Conservation (phyloP, 1,140 invertebrate genomes). For the Anastatus disparis region DNA sequence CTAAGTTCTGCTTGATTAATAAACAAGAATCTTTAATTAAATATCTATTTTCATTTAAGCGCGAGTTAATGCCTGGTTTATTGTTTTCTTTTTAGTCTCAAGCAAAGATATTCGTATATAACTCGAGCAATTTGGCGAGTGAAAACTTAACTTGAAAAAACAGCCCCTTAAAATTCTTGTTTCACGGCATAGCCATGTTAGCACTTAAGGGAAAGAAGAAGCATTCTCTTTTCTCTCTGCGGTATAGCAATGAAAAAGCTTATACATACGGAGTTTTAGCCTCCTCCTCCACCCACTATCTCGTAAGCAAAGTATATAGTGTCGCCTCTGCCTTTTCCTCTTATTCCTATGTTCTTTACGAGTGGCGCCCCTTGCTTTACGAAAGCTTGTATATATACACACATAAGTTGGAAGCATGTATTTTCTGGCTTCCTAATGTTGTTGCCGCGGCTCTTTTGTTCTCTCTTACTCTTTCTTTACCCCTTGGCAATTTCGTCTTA, state of each 20-base stretch:
- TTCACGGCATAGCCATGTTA: slow-evolving; percentile 5
- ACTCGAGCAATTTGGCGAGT: slow-evolving; percentile 19
- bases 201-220: slow-evolving; percentile 28
- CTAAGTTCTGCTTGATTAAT: too few relatives aligned
- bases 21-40: too few relatives aligned
- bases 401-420: slow-evolving; percentile 43
- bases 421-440: slow-evolving; percentile 50
- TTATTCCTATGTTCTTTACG: slow-evolving; percentile 44
- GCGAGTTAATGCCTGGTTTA: too few relatives aligned
- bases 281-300: too few relatives aligned
- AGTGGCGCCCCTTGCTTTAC: slow-evolving; percentile 23
- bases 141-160: slow-evolving; percentile 30
- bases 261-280: slow-evolving; percentile 2
- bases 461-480: slow-evolving; percentile 28
- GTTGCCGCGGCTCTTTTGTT: slow-evolving; percentile 47
- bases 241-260: not conserved
- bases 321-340: slow-evolving; percentile 13
- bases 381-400: too few relatives aligned
- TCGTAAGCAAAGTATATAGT: not conserved
- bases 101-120: too few relatives aligned
- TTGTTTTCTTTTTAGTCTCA: too few relatives aligned
- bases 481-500: slow-evolving; percentile 45
- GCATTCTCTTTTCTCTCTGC: slow-evolving; percentile 11
- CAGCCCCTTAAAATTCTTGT: slow-evolving; percentile 26
- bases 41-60: too few relatives aligned